Evolutionary conservation across 2,888 invertebrate species (phyloP).

Genomic region (Anoplius nigerrimus): DNA sequence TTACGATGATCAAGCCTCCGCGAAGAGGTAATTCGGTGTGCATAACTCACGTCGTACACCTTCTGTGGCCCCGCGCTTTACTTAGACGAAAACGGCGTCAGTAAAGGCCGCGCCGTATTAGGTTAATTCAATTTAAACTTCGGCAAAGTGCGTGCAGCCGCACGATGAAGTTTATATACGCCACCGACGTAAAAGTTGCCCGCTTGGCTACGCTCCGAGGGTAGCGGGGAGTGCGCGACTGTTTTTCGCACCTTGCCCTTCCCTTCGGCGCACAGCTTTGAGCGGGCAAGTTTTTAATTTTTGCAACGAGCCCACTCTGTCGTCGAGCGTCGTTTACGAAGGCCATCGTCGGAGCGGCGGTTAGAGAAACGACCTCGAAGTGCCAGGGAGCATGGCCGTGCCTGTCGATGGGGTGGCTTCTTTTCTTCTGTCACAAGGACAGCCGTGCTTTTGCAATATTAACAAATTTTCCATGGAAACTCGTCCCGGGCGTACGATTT

Average conservation of each 20-base stretch:
- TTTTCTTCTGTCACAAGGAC: slow-evolving; percentile 47
- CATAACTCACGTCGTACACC: background rate
- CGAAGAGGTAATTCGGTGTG: background rate
- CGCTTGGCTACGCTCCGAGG: background rate
- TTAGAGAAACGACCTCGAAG: too few relatives aligned
- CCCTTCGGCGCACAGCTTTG: background rate
- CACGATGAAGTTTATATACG: slow-evolving; percentile 36
- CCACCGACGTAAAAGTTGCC: slow-evolving; percentile 31
- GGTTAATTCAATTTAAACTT: slow-evolving; percentile 68
- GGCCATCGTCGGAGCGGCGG: too few relatives aligned
- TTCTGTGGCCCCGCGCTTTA: background rate
- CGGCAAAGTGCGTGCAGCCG: slow-evolving; percentile 33
- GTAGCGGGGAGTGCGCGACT: background rate
- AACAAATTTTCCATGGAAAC: slow-evolving; percentile 57
- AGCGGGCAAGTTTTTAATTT: slow-evolving; percentile 58
- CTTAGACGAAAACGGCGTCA: background rate
- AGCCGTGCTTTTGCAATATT: slow-evolving; percentile 58
- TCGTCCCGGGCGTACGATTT: slow-evolving; percentile 60
- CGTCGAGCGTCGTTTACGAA: background rate
- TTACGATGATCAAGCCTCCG: too few relatives aligned
- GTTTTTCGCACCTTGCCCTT: slow-evolving; percentile 24
- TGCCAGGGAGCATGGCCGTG: slow-evolving; percentile 37
- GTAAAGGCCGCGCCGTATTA: slow-evolving; percentile 47
- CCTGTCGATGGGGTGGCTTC: slow-evolving; percentile 32
- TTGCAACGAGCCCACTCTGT: slow-evolving; percentile 36